Base-by-base conservation (phyloP, 2,113 vertebrate species). In the Semnornis frantzii region DNA sequence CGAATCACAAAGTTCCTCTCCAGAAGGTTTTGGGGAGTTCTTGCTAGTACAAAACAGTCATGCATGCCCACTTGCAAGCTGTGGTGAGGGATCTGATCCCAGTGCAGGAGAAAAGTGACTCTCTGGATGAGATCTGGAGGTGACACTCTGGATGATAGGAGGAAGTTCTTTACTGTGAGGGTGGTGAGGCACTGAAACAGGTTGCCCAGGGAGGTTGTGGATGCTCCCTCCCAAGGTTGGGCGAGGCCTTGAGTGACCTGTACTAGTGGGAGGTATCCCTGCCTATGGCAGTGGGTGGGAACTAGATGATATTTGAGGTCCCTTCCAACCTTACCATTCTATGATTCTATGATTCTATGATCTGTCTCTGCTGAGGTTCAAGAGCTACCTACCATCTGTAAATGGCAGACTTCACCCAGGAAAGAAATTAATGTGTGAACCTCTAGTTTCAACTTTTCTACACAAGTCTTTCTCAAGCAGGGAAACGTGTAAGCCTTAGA, bases 11-110 rank as follows among this genome's bases (percentile, higher is more conserved):
- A 73, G 39, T 66, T 8, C 4, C 33, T 69, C 46, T 63, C 46
- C 57, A 82, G 46, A 30, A 84, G 42, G 71, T 2, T 73, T 86
- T 8, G 42, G 21, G 59, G 24, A 27, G 6, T 4, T 72, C 44
- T 58, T 52, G 15, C 37, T 37, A 23, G 8, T 25, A 48, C 6
- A 42, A 27, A 64, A 72, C 68, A 6, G 3, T 4, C 0, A 1
- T 14, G 34, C 8, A 31, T 57, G 44, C 31, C 52, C 30, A 68
- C 33, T 65, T 81, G 23, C 14, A 17, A 82, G 37, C 11, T 59
- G 25, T 17, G 33, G 19, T 57, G 59, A 39, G 33, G 33, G 28
- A n/a, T 33, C 15, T 60, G 48, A 87, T 7, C 15, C 50, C 23
- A 58, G 25, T 34, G 39, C 18, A 79, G 57, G 27, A 5, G 14